Percentiles rank a stretch among this genome's conserved stretches.
phyloP scores from a whole-genome alignment of 2,113 vertebrate species.

The Siniperca chuatsi region DNA sequence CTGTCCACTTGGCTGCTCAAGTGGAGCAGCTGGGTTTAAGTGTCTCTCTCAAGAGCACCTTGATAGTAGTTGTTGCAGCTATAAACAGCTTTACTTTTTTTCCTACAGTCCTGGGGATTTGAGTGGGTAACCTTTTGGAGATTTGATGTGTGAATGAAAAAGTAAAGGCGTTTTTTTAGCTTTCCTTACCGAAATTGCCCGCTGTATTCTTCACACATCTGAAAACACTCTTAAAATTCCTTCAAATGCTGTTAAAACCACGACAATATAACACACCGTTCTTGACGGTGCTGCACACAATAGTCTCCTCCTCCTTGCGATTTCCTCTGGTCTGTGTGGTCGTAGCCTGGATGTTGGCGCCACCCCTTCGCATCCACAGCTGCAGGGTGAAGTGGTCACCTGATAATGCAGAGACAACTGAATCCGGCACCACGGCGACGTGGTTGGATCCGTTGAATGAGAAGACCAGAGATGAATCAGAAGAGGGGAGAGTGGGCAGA shows the following conservation, averaged over 20 bases:
- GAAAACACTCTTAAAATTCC: background rate
- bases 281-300: conserved; percentile 94
- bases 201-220: background rate
- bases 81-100: conserved; percentile 35
- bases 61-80: conserved; percentile 24
- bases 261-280: conserved; percentile 86
- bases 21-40: conserved; percentile 48
- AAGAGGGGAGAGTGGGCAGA: conserved; percentile 95
- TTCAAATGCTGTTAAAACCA: background rate
- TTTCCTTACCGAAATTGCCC: background rate
- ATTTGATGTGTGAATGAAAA: background rate
- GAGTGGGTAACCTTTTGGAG: background rate
- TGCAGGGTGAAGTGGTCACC: conserved; percentile 96
- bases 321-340: conserved; percentile 79
- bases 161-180: background rate
- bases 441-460: conserved; percentile 96
- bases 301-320: conserved; percentile 93
- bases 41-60: conserved; percentile 66
- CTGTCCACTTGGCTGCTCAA: conserved; percentile 50
- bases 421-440: conserved; percentile 91
- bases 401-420: conserved; percentile 78
- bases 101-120: background rate
- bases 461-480: conserved; percentile 96
- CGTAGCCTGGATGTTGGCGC: conserved; percentile 83
- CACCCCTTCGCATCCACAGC: conserved; percentile 94